These are phyloP conservation scores for Anodontia alba DNA, from an alignment of 2,888 invertebrate species.

Conservation along the genomic window DNA sequence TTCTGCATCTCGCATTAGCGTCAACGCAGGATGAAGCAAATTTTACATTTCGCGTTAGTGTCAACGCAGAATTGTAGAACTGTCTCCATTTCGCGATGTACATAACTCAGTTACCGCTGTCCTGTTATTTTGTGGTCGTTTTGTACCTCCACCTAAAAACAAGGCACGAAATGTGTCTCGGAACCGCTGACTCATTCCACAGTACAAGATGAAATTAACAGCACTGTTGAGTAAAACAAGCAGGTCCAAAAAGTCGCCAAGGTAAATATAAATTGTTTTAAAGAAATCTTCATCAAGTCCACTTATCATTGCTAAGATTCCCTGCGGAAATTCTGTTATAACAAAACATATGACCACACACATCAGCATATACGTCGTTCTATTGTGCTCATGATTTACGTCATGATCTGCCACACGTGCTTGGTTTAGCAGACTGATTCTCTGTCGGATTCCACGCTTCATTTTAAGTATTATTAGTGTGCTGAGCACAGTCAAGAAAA, in stretches of 20 bases:
- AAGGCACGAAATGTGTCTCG: conserved; percentile 86
- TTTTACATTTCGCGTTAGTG: too few species aligned
- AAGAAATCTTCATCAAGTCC: conserved; percentile 87
- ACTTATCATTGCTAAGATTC: conserved; percentile 89
- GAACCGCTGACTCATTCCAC: conserved; percentile 97
- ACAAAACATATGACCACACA: conserved; percentile 94
- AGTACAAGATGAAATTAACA: conserved; percentile 97
- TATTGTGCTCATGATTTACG: conserved; percentile 86
- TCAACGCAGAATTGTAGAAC: too few species aligned
- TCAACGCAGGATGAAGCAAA: too few species aligned
- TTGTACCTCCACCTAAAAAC: conserved; percentile 57
- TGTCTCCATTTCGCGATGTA: too few species aligned
- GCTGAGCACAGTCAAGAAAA: conserved; percentile 90
- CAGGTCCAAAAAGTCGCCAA: conserved; percentile 94
- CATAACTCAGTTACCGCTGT: too few species aligned
- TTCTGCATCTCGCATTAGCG: too few species aligned
- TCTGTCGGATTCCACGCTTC: conserved; percentile 79
- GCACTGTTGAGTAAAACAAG: conserved; percentile 96
- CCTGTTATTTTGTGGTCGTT: too few species aligned
- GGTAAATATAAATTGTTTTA: conserved; percentile 86
- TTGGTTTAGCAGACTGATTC: conserved; percentile 79
- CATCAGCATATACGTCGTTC: conserved; percentile 95
- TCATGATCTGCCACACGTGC: conserved; percentile 80
- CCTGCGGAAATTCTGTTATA: conserved; percentile 96
- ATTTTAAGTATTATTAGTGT: conserved; percentile 83